Evolutionary conservation across 2,113 vertebrate genomes (phyloP).

Genomic region (Ondatra zibethicus): DNA sequence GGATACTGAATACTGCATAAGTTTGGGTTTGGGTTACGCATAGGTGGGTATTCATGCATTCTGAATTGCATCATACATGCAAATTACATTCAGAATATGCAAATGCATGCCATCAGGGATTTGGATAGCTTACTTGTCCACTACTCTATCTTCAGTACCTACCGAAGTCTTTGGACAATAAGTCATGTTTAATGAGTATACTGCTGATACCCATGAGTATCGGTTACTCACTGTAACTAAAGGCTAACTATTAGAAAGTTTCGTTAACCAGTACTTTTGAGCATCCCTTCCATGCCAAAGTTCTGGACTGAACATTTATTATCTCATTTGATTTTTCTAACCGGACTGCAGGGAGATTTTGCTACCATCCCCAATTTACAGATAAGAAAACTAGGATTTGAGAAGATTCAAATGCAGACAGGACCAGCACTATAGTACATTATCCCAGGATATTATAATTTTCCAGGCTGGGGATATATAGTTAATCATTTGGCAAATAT

Average conservation of each 20-base stretch:
- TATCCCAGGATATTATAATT: not conserved
- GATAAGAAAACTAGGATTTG: not conserved
- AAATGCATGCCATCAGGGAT: not conserved
- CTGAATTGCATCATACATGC: not conserved
- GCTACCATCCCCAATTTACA: not conserved
- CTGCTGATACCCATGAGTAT: not conserved
- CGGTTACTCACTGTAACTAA: not conserved
- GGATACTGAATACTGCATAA: not conserved
- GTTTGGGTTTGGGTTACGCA: not conserved
- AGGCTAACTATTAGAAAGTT: not conserved
- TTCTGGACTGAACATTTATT: not conserved
- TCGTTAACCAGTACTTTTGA: not conserved
- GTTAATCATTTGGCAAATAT: not conserved
- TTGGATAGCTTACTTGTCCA: not conserved
- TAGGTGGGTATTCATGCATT: not conserved
- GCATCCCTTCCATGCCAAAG: not conserved
- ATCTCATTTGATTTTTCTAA: not conserved
- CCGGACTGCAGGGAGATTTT: not conserved
- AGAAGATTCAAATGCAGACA: not conserved
- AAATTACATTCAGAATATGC: not conserved
- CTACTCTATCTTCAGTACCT: not conserved
- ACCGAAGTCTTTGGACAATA: not conserved
- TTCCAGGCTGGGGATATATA: not conserved
- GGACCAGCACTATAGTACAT: accelerated
- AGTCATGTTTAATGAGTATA: not conserved